Conservation (phyloP, 2,113 vertebrate genomes). For the Protobothrops flavoviridis region DNA sequence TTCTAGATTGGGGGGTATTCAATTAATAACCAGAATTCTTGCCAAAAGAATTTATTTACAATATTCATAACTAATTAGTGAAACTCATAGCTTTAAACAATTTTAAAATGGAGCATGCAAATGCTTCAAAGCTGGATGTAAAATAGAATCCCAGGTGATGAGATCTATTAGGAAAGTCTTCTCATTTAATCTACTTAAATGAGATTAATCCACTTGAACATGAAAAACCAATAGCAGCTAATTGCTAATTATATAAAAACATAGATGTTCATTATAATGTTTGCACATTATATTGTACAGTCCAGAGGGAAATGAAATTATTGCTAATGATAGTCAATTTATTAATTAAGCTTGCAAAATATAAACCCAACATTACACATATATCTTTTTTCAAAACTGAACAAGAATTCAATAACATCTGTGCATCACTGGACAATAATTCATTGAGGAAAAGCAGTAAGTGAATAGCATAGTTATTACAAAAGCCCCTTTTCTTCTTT, state of each 20-base stretch:
- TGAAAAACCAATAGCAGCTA: not conserved
- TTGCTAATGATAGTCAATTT: not conserved
- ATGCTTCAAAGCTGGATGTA: not conserved
- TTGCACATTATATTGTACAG: too few species aligned
- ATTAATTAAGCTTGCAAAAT: not conserved
- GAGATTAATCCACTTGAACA: not conserved
- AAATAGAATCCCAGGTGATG: not conserved
- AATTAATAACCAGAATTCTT: too few species aligned
- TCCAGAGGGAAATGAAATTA: not conserved
- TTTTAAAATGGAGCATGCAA: not conserved
- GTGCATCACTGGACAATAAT: not conserved
- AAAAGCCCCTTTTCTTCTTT: not conserved
- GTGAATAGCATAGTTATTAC: not conserved
- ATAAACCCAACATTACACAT: not conserved
- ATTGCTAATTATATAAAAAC: not conserved
- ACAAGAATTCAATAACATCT: not conserved
- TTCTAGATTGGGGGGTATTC: too few species aligned
- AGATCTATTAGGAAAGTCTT: not conserved
- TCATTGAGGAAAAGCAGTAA: not conserved
- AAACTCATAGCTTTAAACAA: too few species aligned
- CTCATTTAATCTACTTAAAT: not conserved
- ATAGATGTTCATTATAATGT: not conserved
- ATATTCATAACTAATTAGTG: too few species aligned
- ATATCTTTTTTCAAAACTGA: not conserved
- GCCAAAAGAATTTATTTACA: too few species aligned